phyloP scores from a whole-genome alignment of 2,888 invertebrate genomes.

The Platynereis dumerilii region DNA sequence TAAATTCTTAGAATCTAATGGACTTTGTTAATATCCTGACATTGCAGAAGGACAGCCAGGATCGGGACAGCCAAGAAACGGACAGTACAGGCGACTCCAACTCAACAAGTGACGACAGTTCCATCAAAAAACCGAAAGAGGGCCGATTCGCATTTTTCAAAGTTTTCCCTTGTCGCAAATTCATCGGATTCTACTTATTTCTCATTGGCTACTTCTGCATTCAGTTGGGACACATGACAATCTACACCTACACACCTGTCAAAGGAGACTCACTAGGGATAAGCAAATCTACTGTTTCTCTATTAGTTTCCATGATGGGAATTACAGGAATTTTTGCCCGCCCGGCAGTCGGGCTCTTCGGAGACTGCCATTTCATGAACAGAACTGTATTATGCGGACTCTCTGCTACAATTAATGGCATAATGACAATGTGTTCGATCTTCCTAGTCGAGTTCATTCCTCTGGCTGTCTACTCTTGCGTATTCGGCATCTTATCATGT shows the following conservation, averaged over 20 bases:
- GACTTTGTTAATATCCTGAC: too few species aligned
- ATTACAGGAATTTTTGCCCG: conserved; percentile 7
- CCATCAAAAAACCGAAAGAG: not conserved
- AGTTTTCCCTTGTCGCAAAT: not conserved
- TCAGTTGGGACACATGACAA: not conserved
- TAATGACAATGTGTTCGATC: not conserved
- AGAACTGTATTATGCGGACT: not conserved
- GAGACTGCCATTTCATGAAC: not conserved
- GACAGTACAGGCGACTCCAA: not conserved
- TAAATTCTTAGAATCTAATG: too few species aligned
- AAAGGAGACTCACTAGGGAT: not conserved
- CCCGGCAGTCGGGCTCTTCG: not conserved
- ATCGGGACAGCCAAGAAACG: not conserved
- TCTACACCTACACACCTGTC: conserved; percentile 5
- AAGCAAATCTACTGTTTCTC: not conserved
- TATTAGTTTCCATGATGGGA: conserved; percentile 1
- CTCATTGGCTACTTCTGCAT: conserved; percentile 2
- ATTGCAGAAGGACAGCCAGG: too few species aligned
- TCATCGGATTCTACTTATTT: conserved; percentile 5
- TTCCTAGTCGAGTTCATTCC: not conserved
- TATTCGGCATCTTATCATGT: conserved; percentile 3
- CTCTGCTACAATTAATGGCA: not conserved
- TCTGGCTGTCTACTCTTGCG: not conserved
- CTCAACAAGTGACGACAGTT: not conserved
- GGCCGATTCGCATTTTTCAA: not conserved